Conservation (phyloP, 1,140 invertebrate species). For the Pseudomyrmex dendroicus region DNA sequence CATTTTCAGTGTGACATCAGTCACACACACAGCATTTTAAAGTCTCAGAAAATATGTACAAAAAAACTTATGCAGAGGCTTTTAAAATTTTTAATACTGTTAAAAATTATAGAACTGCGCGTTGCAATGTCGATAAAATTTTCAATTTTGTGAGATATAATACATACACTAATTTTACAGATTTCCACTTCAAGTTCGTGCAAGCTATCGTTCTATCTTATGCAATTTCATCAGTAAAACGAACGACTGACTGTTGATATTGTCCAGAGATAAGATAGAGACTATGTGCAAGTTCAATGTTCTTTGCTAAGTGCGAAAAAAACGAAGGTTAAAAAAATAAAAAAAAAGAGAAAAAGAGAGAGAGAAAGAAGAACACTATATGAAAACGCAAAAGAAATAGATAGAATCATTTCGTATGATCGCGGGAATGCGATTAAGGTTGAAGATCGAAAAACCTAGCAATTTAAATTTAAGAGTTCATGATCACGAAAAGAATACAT, state of each 20-base stretch:
- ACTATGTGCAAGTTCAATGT: not conserved
- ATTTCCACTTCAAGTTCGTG: conserved; percentile 63
- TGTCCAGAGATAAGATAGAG: conserved; percentile 57
- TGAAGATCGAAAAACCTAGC: conserved; percentile 31
- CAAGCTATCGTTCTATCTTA: conserved; percentile 74
- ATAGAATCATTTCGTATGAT: not conserved
- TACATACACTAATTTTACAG: conserved; percentile 64
- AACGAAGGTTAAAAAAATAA: no score
- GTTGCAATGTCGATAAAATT: not conserved
- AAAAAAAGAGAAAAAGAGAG: not conserved
- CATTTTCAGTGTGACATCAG: conserved; percentile 39
- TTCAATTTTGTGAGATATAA: not conserved
- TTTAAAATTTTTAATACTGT: no score
- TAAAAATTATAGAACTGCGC: not conserved
- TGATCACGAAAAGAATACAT: conserved; percentile 25
- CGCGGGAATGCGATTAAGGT: not conserved
- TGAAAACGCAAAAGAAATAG: not conserved
- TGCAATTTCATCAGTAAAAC: conserved; percentile 73
- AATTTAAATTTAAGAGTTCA: not conserved
- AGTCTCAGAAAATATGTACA: conserved; percentile 53
- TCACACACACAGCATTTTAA: conserved; percentile 40
- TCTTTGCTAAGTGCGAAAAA: conserved; percentile 1
- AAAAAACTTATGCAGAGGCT: no score
- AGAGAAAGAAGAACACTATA: not conserved
- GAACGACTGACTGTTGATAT: conserved; percentile 55